Conservation (phyloP, 2,797 vertebrate species). For the Betta splendens region DNA sequence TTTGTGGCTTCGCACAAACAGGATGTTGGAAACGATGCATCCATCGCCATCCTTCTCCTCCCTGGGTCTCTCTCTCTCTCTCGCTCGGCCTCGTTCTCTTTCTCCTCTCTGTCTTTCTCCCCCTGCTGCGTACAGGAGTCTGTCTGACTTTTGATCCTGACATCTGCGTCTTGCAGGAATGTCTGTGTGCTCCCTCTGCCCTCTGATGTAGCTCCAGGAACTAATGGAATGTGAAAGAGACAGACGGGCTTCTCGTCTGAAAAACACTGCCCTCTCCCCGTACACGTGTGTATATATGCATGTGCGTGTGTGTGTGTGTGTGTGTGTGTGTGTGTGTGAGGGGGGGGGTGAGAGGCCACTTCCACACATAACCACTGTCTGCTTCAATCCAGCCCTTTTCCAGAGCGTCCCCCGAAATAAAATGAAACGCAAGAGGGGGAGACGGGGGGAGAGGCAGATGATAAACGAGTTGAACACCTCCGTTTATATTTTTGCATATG, state of each 20-base stretch:
- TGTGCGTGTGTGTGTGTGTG: conserved; percentile 24
- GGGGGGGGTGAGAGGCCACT: conserved; percentile 48
- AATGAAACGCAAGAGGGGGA: conserved; percentile 32
- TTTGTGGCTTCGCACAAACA: conserved; percentile 37
- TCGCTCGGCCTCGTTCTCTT: too few species aligned
- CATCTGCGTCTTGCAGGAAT: conserved; percentile 95
- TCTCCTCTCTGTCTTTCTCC: conserved; percentile 69
- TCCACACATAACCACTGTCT: conserved; percentile 60
- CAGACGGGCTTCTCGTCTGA: conserved; percentile 83
- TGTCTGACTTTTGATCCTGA: conserved; percentile 84
- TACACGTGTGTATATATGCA: conserved; percentile 51
- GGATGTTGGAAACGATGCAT: conserved; percentile 52
- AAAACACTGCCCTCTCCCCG: conserved; percentile 78
- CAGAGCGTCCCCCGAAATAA: conserved; percentile 42
- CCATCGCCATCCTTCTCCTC: conserved; percentile 47
- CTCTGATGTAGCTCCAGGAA: conserved; percentile 99
- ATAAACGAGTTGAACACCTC: conserved; percentile 43
- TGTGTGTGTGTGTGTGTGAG: conserved; percentile 44
- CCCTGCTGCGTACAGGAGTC: conserved; percentile 81
- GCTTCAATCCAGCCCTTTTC: conserved; percentile 54
- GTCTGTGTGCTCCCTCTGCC: conserved; percentile 92
- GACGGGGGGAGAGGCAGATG: conserved; percentile 30
- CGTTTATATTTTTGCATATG: conserved; percentile 46
- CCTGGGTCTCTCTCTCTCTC: conserved; percentile 56
- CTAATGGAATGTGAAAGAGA: conserved; percentile 99